These are phyloP conservation scores for Taeniopygia guttata DNA, from an alignment of 2,797 vertebrate genomes.

Conservation along the genomic window DNA sequence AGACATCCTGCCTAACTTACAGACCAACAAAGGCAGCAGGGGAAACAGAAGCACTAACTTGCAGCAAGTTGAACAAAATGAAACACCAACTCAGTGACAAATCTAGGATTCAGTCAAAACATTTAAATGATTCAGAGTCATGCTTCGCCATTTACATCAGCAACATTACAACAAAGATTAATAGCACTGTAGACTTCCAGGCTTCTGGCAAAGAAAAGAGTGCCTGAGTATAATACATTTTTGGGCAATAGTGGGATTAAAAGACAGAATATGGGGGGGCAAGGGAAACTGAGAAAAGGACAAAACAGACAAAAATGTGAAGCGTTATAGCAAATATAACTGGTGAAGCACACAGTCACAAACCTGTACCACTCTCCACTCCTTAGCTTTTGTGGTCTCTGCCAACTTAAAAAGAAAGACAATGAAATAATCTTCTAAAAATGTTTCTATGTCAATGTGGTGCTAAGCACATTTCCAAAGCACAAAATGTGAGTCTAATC, in stretches of 20 bases:
- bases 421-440: not conserved
- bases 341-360: not conserved
- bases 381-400: not conserved
- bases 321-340: not conserved
- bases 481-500: not conserved
- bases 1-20: not conserved
- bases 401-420: conserved; percentile 15
- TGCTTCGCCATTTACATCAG: not conserved
- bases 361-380: not conserved
- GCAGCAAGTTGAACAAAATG: not conserved
- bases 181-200: not conserved
- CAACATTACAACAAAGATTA: not conserved
- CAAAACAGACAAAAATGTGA: not conserved
- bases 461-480: conserved; percentile 6
- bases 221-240: not conserved
- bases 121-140: conserved; percentile 1
- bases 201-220: not conserved
- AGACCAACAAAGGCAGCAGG: not conserved
- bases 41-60: not conserved
- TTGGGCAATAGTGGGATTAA: not conserved
- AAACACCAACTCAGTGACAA: not conserved
- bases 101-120: conserved; percentile 26
- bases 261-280: not conserved
- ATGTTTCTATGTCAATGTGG: not conserved
- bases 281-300: not conserved